Evolutionary conservation across 2,888 invertebrate species (phyloP).

Genomic region (Eupithecia vulgata): DNA sequence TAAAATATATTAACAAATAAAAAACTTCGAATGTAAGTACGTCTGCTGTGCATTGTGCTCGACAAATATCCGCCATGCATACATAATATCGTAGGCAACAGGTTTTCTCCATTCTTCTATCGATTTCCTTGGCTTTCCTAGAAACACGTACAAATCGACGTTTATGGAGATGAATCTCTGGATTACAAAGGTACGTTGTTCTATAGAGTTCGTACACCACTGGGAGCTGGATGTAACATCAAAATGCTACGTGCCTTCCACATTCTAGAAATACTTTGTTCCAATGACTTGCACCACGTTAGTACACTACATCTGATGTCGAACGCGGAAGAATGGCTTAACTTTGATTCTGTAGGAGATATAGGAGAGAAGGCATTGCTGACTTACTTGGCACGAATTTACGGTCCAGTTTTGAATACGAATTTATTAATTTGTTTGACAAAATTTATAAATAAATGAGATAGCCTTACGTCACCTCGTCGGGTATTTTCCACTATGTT

Average conservation of each 20-base stretch:
- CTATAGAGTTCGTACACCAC: conserved; percentile 25
- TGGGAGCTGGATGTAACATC: conserved; percentile 51
- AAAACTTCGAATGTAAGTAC: neutral
- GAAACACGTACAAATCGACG: conserved; percentile 5
- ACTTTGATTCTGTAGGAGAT: conserved; percentile 32
- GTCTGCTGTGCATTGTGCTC: neutral
- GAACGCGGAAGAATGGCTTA: conserved; percentile 18
- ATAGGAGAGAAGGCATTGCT: neutral
- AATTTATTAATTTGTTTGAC: neutral
- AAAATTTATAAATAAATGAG: no score
- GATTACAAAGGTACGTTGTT: conserved; percentile 12
- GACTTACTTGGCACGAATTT: neutral
- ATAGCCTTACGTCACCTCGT: neutral
- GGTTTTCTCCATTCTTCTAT: conserved; percentile 6
- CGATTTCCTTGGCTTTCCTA: conserved; percentile 3
- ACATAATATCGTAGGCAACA: conserved; percentile 5
- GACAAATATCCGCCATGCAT: conserved; percentile 1
- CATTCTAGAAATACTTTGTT: conserved; percentile 21
- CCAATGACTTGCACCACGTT: conserved; percentile 33
- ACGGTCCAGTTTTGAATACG: neutral
- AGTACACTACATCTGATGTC: conserved; percentile 30
- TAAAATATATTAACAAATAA: no score
- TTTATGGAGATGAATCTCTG: conserved; percentile 26
- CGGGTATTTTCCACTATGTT: neutral
- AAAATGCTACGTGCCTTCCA: conserved; percentile 54